Percentiles rank a stretch among this genome's conserved stretches.
Evolutionary conservation across 2,888 invertebrate species (phyloP).

Genomic region (Nematopogon swammerdamellus): DNA sequence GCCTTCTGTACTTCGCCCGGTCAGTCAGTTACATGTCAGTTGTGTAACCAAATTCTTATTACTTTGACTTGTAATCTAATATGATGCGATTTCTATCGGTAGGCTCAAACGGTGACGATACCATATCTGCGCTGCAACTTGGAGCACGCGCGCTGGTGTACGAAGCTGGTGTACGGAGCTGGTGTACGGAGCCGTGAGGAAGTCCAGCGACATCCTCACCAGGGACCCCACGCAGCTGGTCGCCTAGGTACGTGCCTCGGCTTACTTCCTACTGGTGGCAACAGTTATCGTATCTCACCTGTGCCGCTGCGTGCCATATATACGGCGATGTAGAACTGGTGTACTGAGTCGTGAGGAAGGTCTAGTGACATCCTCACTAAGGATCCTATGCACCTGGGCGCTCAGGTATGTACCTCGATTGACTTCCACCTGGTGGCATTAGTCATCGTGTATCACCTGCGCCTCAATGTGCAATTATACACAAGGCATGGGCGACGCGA

Average conservation of each 20-base stretch:
- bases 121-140: conserved; percentile 80
- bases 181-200: conserved; percentile 79
- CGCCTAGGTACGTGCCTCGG: conserved; percentile 59
- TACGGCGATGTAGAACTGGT: conserved; percentile 84
- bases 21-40: no score
- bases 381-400: conserved; percentile 85
- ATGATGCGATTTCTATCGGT: no score
- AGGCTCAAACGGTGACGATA: conserved; percentile 83
- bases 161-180: conserved; percentile 82
- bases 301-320: conserved; percentile 72
- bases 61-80: no score
- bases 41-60: no score
- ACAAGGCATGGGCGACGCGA: no score
- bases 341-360: conserved; percentile 78
- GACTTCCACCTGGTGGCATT: conserved; percentile 12
- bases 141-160: no score
- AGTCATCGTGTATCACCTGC: conserved; percentile 81
- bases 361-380: conserved; percentile 81
- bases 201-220: conserved; percentile 81
- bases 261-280: neutral
- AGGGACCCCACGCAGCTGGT: conserved; percentile 87
- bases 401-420: conserved; percentile 56
- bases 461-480: no score
- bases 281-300: conserved; percentile 81
- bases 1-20: no score